These are phyloP conservation scores for Paramisgurnus dabryanus DNA, from an alignment of 2,113 vertebrate species.

Conservation along the genomic window DNA sequence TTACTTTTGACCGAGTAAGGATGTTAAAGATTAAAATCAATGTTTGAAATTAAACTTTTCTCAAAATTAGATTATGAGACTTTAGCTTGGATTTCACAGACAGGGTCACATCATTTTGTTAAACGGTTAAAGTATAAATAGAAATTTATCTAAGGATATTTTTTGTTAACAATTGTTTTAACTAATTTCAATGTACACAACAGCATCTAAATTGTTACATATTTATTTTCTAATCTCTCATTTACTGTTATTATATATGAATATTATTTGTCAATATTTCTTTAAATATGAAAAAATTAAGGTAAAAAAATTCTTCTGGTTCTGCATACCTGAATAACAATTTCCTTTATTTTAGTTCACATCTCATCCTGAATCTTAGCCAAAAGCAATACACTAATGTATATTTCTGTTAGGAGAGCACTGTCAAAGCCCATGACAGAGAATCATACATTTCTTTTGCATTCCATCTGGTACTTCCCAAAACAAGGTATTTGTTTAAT, in stretches of 20 bases:
- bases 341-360: constrained; percentile 38
- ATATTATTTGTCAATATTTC: background rate
- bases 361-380: constrained; percentile 24
- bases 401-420: constrained; percentile 36
- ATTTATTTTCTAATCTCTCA: background rate
- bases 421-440: constrained; percentile 5
- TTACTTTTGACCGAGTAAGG: too few relatives aligned
- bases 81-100: too few relatives aligned
- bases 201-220: background rate
- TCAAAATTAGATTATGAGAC: too few relatives aligned
- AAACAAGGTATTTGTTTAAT: constrained; percentile 37
- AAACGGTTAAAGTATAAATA: too few relatives aligned
- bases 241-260: background rate
- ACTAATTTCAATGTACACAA: too few relatives aligned
- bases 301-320: background rate
- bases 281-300: constrained; percentile 6
- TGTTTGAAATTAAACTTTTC: too few relatives aligned
- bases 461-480: background rate
- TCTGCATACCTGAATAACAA: constrained; percentile 15
- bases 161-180: too few relatives aligned
- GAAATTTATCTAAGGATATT: too few relatives aligned
- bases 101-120: too few relatives aligned
- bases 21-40: too few relatives aligned
- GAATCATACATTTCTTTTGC: constrained; percentile 7
- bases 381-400: constrained; percentile 43